These are phyloP conservation scores for Dicaeum eximium DNA, from an alignment of 2,113 vertebrate species.

Conservation along the genomic window DNA sequence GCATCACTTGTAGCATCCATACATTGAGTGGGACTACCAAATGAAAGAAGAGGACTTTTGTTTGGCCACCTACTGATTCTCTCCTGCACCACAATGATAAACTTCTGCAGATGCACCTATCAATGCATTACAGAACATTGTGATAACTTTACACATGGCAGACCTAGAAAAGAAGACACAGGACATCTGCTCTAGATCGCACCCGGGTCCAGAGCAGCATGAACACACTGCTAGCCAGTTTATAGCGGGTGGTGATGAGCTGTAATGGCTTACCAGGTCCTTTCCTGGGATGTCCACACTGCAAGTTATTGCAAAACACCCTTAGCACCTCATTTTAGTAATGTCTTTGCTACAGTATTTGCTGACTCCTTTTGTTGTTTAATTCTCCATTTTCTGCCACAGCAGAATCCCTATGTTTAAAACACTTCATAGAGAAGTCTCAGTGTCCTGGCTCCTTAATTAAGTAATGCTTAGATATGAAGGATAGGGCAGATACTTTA, in stretches of 20 bases:
- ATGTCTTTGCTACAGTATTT: not conserved
- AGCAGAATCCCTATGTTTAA: not conserved
- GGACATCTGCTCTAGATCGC: not conserved
- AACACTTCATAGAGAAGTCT: not conserved
- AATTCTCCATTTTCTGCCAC: not conserved
- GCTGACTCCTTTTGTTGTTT: not conserved
- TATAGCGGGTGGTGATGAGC: not conserved
- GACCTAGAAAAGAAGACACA: not conserved
- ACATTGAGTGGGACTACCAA: not conserved
- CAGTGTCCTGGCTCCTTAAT: not conserved
- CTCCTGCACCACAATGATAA: not conserved
- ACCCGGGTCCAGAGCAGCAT: accelerated
- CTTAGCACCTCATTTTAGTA: not conserved
- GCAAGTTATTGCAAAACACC: not conserved
- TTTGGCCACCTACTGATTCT: not conserved
- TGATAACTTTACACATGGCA: not conserved
- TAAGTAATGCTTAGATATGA: not conserved
- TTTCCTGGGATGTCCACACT: not conserved
- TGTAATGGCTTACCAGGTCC: not conserved
- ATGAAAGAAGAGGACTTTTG: not conserved
- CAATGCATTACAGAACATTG: not conserved
- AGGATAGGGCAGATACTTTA: not conserved
- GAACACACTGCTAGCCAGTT: not conserved
- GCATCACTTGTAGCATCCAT: not conserved
- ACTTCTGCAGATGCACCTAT: not conserved